phyloP scores from a whole-genome alignment of 2,888 invertebrate genomes.

The Endotricha flammealis region DNA sequence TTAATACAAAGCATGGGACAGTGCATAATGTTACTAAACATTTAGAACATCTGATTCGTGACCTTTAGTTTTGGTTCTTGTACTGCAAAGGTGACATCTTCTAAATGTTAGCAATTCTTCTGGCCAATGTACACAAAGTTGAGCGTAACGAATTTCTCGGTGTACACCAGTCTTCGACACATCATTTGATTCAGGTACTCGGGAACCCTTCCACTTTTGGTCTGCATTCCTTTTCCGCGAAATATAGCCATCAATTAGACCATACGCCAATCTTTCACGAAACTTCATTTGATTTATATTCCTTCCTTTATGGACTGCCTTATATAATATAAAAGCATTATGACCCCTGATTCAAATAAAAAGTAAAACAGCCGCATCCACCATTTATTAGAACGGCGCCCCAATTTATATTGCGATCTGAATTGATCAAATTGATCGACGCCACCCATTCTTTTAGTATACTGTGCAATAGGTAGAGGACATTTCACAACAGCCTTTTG shows the following conservation, averaged over 20 bases:
- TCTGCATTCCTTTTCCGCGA: slow-evolving; percentile 10
- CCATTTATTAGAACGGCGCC: slow-evolving; percentile 12
- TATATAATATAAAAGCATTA: slow-evolving; percentile 13
- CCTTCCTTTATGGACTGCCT: slow-evolving; percentile 9
- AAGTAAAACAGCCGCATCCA: slow-evolving; percentile 12
- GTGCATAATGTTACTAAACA: not conserved
- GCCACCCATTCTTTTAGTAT: slow-evolving; percentile 17
- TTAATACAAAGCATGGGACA: not conserved
- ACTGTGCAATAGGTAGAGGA: slow-evolving; percentile 11
- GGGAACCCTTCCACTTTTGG: slow-evolving; percentile 6
- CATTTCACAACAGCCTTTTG: slow-evolving; percentile 9
- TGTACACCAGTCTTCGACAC: slow-evolving; percentile 7
- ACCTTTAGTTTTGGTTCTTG: slow-evolving; percentile 1
- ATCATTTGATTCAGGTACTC: slow-evolving; percentile 8
- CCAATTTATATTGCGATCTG: slow-evolving; percentile 13
- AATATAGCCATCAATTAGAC: slow-evolving; percentile 11
- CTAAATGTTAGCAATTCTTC: slow-evolving; percentile 12
- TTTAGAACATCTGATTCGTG: not conserved
- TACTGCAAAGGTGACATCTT: slow-evolving; percentile 10
- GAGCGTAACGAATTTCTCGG: slow-evolving; percentile 11
- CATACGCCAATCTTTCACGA: slow-evolving; percentile 11
- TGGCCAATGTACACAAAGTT: slow-evolving; percentile 13
- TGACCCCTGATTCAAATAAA: slow-evolving; percentile 6
- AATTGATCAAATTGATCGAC: slow-evolving; percentile 15
- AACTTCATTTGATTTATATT: slow-evolving; percentile 10